Base-by-base conservation (phyloP, 2,888 invertebrate genomes). In the Teleiodes luculella region DNA sequence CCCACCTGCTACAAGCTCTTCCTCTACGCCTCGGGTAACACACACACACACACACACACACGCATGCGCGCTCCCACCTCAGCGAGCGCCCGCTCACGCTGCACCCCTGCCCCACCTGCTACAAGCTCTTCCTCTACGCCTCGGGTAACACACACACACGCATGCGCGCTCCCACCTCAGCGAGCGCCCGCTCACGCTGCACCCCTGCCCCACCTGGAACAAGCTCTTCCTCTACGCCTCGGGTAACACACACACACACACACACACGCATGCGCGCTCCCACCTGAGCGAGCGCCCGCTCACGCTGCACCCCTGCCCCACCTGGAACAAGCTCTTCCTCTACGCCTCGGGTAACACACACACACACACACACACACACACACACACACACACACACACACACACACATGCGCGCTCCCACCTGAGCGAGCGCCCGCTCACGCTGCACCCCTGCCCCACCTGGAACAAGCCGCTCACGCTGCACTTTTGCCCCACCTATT, bases 231-330 rank as follows among this genome's bases (percentile, higher is more conserved):
- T 84, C n/a, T 72, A 83, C 62, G 67, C 78, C 8, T 80, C 80
- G 16, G 79, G 80, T 81, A 35, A 4, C n/a, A n/a, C n/a, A n/a
- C n/a, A n/a, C n/a, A n/a, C n/a, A n/a, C n/a, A n/a, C n/a, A n/a
- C n/a, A n/a, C n/a, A n/a, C n/a, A n/a, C 92, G 28, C 95, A 95
- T 74, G 90, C 92, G 69, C 89, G 91, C 37, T 78, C 89, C 57
- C 82, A 92, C 65, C 83, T 87, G 70, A 58, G 58, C 70, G 71
- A 66, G 56, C 78, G 74, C 24, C 82, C 92, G 57, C 90, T 93
- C 30, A 88, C 90, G 63, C 80, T 93, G 58, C 94, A 94, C 74
- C 90, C 91, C 68, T 95, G 95, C 72, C 90, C 92, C 41, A 56
- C 41, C 33, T 83, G 83, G 60, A 66, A 72, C 59, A 78, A 80